Base-by-base conservation (phyloP, 2,113 vertebrate species). In the Amazona vittata region DNA sequence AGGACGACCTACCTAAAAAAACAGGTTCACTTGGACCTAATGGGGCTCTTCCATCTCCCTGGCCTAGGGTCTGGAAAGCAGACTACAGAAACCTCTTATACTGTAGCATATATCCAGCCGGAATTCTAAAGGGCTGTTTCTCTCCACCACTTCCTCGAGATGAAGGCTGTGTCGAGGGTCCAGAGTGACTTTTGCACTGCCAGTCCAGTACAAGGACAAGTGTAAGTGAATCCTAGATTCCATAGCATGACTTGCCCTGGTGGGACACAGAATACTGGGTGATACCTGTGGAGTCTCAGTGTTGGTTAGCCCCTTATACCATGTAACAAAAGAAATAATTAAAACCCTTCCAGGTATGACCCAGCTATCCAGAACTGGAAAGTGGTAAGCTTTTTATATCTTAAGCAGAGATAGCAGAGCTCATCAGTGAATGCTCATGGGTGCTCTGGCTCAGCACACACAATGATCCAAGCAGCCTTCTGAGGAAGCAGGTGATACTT, bases 371-470 rank as follows among this genome's bases (percentile, higher is more conserved):
- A 73, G 35, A 73, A 26, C 0, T 22, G 43, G 15, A 2, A 39
- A 55, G 59, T 0, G 1, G 25, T 7, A 49, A 49, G 21, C 29
- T 39, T 33, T 21, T 33, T 29, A 0, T 1, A 24, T 43, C 89
- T 47, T 10, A 21, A 15, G 52, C 65, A 69, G 37, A 41, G 47
- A n/a, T 0, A 47, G 43, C 41, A 28, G 21, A 84, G 64, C 35
- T 65, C 55, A 24, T 6, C 44, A 37, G 49, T 4, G n/a, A 52
- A 52, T 11, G 43, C 35, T 37, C 53, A 25, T 25, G 26, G n/a
- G 24, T 3, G 46, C 15, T 49, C 4, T 49, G 55, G 28, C 57
- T 49, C 20, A 31, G 55, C 18, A 73, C 16, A 28, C 37, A 16
- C 37, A 59, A 19, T 7, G 11, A 55, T 8, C 74, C 46, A 12